phyloP scores from a whole-genome alignment of 2,113 vertebrate species.

The Amphiprion ocellaris region DNA sequence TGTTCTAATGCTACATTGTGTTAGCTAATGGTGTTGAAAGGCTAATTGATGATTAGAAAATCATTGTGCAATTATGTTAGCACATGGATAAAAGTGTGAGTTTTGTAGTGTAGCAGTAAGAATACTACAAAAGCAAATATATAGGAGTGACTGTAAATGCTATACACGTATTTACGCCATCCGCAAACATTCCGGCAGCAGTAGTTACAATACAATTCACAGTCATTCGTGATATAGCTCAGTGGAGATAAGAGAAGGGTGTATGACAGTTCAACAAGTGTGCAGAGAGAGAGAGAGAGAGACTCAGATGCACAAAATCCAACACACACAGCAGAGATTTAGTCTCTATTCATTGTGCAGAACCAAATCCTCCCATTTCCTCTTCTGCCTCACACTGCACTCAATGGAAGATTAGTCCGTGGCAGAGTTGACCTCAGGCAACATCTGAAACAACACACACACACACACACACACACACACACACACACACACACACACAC shows the following conservation, averaged over 20 bases:
- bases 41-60: too few relatives aligned
- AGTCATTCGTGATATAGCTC: neutral
- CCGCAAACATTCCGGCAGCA: neutral
- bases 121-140: conserved; percentile 37
- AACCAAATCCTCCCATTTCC: conserved; percentile 62
- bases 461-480: neutral
- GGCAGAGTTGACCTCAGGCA: conserved; percentile 31
- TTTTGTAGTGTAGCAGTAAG: neutral
- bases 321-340: conserved; percentile 19
- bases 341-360: conserved; percentile 41
- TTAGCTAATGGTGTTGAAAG: too few relatives aligned
- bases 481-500: neutral
- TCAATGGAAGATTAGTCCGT: conserved; percentile 62
- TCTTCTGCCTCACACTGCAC: conserved; percentile 30
- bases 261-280: conserved; percentile 28
- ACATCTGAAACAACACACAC: neutral
- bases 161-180: neutral
- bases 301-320: neutral
- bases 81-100: too few relatives aligned
- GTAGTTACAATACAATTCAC: neutral
- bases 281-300: neutral
- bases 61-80: too few relatives aligned
- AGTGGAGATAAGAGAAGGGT: neutral
- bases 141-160: conserved; percentile 8
- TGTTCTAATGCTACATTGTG: too few relatives aligned